phyloP scores from a whole-genome alignment of 1,140 invertebrate species.

The Macrobrachium nipponense region DNA sequence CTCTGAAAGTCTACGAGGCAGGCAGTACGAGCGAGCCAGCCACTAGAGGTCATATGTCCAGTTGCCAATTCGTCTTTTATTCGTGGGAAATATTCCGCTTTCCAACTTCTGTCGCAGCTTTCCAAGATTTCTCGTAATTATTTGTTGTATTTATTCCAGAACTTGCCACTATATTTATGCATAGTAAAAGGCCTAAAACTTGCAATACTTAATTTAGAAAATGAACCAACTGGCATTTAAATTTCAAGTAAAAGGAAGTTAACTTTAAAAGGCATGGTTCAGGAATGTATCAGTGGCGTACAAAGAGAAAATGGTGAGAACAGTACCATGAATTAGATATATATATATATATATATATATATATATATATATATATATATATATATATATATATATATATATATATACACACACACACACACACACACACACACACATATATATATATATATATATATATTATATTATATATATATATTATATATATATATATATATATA shows the following conservation, averaged over 20 bases:
- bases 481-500: not conserved
- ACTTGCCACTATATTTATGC: too few species aligned
- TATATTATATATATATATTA: not conserved
- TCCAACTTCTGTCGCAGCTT: too few species aligned
- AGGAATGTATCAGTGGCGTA: not conserved
- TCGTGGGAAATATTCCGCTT: too few species aligned
- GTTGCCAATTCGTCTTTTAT: not conserved
- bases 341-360: constrained; percentile 1
- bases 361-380: constrained; percentile 12
- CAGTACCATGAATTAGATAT: not conserved
- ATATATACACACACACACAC: not conserved
- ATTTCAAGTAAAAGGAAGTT: not conserved
- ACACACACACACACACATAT: not conserved
- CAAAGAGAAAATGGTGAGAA: too few species aligned
- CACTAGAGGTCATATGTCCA: too few species aligned
- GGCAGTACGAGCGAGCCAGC: too few species aligned
- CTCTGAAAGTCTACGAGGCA: too few species aligned
- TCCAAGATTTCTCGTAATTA: too few species aligned
- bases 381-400: constrained; percentile 5
- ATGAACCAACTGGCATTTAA: not conserved
- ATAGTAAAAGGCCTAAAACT: too few species aligned
- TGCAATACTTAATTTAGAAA: not conserved
- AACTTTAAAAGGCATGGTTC: not conserved
- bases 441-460: not conserved
- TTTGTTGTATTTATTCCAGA: too few species aligned